Evolutionary conservation across 2,888 invertebrate genomes (phyloP).

Genomic region (Ariolimax columbianus): DNA sequence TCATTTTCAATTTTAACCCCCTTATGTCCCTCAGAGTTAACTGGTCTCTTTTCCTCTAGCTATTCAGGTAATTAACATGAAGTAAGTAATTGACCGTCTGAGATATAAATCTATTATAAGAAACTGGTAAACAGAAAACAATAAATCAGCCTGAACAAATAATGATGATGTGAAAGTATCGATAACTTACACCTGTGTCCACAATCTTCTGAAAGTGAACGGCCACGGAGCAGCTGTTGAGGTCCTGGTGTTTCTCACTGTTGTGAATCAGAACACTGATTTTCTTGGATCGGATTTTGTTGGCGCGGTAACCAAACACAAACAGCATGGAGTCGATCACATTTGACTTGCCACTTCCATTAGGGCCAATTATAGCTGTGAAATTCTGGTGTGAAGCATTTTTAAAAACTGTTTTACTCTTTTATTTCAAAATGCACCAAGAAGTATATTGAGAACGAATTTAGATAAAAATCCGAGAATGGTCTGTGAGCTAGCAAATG

Average conservation of each 20-base stretch:
- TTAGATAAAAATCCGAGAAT: too few relatives aligned
- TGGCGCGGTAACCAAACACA: slow-evolving; percentile 97
- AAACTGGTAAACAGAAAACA: too few relatives aligned
- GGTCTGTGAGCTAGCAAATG: too few relatives aligned
- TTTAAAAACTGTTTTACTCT: too few relatives aligned
- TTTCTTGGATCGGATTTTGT: slow-evolving; percentile 97
- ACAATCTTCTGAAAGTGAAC: slow-evolving; percentile 88
- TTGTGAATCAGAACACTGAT: slow-evolving; percentile 94
- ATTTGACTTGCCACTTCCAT: slow-evolving; percentile 99
- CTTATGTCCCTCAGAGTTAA: too few relatives aligned
- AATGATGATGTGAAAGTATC: neutral
- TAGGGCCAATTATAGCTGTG: slow-evolving; percentile 97
- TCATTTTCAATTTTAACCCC: too few relatives aligned
- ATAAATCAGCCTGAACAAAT: neutral
- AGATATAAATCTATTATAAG: too few relatives aligned
- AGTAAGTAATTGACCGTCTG: too few relatives aligned
- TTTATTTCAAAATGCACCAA: too few relatives aligned
- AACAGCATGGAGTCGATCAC: slow-evolving; percentile 99
- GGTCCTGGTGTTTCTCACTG: slow-evolving; percentile 87
- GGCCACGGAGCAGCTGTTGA: slow-evolving; percentile 89
- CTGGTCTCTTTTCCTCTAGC: too few relatives aligned
- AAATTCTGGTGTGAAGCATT: slow-evolving; percentile 88
- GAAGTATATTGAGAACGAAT: too few relatives aligned
- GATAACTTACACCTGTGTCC: slow-evolving; percentile 76
- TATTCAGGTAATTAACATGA: too few relatives aligned